These are phyloP conservation scores for Cryptocheilus praepositus DNA, from an alignment of 2,888 invertebrate genomes.

Conservation along the genomic window DNA sequence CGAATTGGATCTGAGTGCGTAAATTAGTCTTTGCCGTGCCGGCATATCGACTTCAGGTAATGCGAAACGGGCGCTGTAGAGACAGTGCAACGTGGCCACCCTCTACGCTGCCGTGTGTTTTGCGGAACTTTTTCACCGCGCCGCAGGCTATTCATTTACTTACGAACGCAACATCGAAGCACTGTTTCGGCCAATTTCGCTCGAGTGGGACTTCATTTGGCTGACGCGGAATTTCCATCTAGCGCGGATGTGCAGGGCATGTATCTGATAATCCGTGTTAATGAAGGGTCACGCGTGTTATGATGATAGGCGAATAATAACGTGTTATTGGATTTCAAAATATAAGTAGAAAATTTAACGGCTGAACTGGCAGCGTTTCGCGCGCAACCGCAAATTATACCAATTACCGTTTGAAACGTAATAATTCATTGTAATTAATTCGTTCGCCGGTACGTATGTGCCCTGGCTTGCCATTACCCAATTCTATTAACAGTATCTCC, in stretches of 20 bases:
- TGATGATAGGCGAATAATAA: constrained; percentile 35
- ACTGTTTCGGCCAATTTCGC: not conserved
- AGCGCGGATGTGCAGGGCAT: not conserved
- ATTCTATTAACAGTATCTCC: constrained; percentile 37
- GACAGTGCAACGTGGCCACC: no score
- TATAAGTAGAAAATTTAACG: constrained; percentile 38
- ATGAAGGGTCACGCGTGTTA: not conserved
- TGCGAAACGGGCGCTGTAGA: no score
- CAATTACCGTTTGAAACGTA: constrained; percentile 39
- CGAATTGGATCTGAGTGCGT: no score
- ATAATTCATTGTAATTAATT: constrained; percentile 48
- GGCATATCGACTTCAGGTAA: no score
- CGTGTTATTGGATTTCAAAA: constrained; percentile 31
- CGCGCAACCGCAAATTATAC: constrained; percentile 40
- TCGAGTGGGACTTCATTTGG: not conserved
- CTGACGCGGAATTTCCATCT: not conserved
- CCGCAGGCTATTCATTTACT: no score
- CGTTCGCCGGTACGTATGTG: constrained; percentile 15
- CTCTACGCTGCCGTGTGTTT: no score
- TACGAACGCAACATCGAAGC: no score
- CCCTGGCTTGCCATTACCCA: constrained; percentile 7
- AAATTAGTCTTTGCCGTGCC: no score
- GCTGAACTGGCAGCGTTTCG: constrained; percentile 24
- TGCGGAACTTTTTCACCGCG: no score
- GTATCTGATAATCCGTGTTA: not conserved